Conservation (phyloP, 2,888 invertebrate species). For the Zonitis immaculata region DNA sequence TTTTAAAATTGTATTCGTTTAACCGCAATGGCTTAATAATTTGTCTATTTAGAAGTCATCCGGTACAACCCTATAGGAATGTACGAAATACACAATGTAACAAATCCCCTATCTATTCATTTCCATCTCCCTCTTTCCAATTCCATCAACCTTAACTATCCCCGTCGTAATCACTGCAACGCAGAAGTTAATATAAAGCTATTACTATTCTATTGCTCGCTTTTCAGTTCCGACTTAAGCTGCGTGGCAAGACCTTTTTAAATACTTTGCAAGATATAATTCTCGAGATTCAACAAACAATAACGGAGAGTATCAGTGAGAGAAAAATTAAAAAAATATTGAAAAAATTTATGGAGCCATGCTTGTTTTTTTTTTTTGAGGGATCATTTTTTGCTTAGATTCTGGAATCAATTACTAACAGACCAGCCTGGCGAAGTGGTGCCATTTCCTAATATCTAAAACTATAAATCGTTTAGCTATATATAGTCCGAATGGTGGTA, state of each 20-base stretch:
- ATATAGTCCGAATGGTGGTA: too few relatives aligned
- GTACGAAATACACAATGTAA: slow-evolving; percentile 18
- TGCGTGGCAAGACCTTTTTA: slow-evolving; percentile 40
- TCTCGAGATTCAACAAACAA: slow-evolving; percentile 40
- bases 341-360: too few relatives aligned
- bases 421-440: slow-evolving; percentile 38
- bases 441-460: slow-evolving; percentile 38
- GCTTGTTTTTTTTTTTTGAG: neutral
- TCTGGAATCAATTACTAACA: slow-evolving; percentile 40
- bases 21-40: slow-evolving; percentile 24
- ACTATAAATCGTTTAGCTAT: slow-evolving; percentile 44
- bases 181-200: slow-evolving; percentile 47
- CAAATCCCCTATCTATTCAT: slow-evolving; percentile 14
- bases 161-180: slow-evolving; percentile 40
- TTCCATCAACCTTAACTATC: slow-evolving; percentile 11
- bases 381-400: slow-evolving; percentile 24
- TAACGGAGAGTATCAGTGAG: too few relatives aligned
- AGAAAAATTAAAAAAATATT: too few relatives aligned
- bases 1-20: slow-evolving; percentile 19
- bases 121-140: slow-evolving; percentile 17
- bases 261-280: slow-evolving; percentile 42
- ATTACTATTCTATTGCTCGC: slow-evolving; percentile 47
- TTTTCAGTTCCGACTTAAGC: slow-evolving; percentile 40
- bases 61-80: slow-evolving; percentile 24
- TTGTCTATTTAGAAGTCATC: slow-evolving; percentile 26